Evolutionary conservation across 2,113 vertebrate species (phyloP).

Genomic region (Urocynchramus pylzowi): DNA sequence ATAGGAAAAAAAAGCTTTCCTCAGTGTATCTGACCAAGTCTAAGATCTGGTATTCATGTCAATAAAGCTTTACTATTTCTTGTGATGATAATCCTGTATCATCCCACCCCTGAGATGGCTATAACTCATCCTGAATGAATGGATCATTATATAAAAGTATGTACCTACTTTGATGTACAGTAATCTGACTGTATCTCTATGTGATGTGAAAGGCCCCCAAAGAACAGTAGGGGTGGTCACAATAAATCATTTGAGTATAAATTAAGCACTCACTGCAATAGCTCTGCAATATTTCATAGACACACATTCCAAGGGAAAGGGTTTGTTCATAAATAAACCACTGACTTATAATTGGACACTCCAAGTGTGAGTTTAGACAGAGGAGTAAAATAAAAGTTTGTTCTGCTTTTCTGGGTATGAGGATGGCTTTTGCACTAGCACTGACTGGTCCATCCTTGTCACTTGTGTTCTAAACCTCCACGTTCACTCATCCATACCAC

Average conservation of each 20-base stretch:
- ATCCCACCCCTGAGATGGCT: not conserved
- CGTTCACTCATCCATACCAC: not conserved
- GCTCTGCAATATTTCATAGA: not conserved
- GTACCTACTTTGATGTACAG: not conserved
- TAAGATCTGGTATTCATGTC: not conserved
- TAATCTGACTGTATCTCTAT: not conserved
- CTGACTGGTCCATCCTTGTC: not conserved
- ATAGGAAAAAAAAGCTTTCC: not conserved
- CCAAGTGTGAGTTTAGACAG: not conserved
- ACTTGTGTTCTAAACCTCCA: not conserved
- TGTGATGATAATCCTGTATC: not conserved
- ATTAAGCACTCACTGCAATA: not conserved
- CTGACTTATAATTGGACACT: not conserved
- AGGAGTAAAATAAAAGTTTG: not conserved
- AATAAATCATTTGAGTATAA: not conserved
- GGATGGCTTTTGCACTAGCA: not conserved
- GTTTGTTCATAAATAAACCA: not conserved
- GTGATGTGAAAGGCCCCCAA: not conserved
- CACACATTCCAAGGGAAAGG: not conserved
- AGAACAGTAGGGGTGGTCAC: not conserved
- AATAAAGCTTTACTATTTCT: slow-evolving; percentile 7
- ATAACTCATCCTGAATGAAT: not conserved
- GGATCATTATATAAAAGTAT: not conserved
- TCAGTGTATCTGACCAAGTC: not conserved
- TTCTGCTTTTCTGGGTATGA: not conserved